Evolutionary conservation across 2,113 vertebrate genomes (phyloP).

Genomic region (Microcebus murinus): DNA sequence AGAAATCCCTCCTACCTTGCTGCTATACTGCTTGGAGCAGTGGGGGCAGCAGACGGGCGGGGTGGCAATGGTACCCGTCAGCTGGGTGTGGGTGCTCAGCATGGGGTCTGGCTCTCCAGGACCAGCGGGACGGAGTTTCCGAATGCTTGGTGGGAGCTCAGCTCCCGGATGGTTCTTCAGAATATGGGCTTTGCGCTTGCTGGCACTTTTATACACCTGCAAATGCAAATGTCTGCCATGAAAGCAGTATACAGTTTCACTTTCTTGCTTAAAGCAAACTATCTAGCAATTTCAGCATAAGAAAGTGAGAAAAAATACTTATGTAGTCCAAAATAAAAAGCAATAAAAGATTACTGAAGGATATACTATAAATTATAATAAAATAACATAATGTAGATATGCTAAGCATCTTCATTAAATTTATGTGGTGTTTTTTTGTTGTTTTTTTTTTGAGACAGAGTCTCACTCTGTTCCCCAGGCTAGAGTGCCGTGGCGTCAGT

Average conservation of each 20-base stretch:
- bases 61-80: slow-evolving; percentile 96
- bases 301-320: neutral
- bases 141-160: slow-evolving; percentile 97
- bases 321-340: neutral
- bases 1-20: slow-evolving; percentile 88
- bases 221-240: neutral
- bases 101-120: slow-evolving; percentile 98
- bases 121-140: slow-evolving; percentile 95
- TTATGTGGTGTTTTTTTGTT: neutral
- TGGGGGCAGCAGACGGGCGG: slow-evolving; percentile 98
- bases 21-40: slow-evolving; percentile 99
- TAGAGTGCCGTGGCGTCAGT: no score
- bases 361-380: neutral
- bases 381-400: neutral
- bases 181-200: slow-evolving; percentile 98
- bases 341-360: neutral
- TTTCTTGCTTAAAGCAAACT: neutral
- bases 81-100: slow-evolving; percentile 98
- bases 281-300: neutral
- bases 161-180: slow-evolving; percentile 98
- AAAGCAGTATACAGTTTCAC: neutral
- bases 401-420: neutral
- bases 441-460: no score
- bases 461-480: no score
- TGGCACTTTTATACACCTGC: slow-evolving; percentile 99